Evolutionary conservation across 2,797 vertebrate species (phyloP).

Genomic region (Thripadectes ignobilis): DNA sequence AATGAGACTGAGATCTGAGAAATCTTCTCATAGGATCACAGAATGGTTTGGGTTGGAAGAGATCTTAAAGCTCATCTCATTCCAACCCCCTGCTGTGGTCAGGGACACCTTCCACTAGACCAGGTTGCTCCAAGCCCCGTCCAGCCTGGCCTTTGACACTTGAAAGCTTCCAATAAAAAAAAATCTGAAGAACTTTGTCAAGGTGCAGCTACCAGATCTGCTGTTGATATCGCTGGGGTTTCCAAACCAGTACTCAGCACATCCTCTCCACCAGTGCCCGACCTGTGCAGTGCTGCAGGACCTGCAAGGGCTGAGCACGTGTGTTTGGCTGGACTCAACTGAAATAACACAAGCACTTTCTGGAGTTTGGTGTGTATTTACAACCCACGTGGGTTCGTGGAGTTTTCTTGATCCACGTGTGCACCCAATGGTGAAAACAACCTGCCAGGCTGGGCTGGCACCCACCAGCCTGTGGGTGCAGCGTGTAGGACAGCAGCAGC

Average conservation of each 20-base stretch:
- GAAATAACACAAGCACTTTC: not conserved
- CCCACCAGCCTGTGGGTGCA: not conserved
- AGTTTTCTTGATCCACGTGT: not conserved
- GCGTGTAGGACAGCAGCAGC: fast-evolving
- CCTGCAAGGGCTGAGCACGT: fast-evolving
- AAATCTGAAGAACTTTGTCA: not conserved
- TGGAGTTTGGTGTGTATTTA: fast-evolving
- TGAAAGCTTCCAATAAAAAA: not conserved
- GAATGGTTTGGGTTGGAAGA: not conserved
- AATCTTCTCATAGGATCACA: not conserved
- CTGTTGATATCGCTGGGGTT: fast-evolving
- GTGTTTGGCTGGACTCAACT: fast-evolving
- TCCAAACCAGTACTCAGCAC: not conserved
- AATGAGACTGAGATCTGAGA: not conserved
- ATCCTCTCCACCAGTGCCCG: not conserved
- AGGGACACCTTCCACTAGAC: not conserved
- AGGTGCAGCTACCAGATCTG: not conserved
- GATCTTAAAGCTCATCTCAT: not conserved
- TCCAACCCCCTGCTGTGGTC: not conserved
- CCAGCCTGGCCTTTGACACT: not conserved
- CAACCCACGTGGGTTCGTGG: fast-evolving
- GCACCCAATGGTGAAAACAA: not conserved
- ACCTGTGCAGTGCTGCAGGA: fast-evolving
- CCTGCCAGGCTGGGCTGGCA: not conserved
- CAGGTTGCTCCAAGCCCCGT: not conserved